Evolutionary conservation across 2,113 vertebrate species (phyloP).

Genomic region (Hydrolagus affinis): DNA sequence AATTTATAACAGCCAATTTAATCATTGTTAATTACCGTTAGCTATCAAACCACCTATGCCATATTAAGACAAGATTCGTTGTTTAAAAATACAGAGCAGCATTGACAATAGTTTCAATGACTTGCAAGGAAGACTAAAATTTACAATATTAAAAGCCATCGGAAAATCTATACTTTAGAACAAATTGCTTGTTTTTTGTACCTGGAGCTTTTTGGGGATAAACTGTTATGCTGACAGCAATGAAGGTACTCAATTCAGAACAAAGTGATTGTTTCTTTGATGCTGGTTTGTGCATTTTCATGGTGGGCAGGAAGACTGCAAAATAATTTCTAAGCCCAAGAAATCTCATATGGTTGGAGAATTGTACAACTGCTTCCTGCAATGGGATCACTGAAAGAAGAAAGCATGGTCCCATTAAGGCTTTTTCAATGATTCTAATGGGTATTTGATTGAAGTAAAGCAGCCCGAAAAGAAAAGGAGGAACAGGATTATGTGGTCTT

Average conservation of each 20-base stretch:
- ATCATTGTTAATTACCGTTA: no score
- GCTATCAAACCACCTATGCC: no score
- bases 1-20: no score
- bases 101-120: no score
- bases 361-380: not conserved
- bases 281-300: not conserved
- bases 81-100: no score
- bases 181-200: not conserved
- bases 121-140: no score
- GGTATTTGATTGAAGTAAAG: not conserved
- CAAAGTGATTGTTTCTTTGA: not conserved
- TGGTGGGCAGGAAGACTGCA: not conserved
- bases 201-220: not conserved
- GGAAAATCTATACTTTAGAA: not conserved
- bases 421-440: not conserved
- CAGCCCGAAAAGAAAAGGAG: not conserved
- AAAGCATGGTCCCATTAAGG: not conserved
- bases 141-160: not conserved
- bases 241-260: not conserved
- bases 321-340: not conserved
- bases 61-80: no score
- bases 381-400: not conserved
- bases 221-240: not conserved
- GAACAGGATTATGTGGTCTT: not conserved
- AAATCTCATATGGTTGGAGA: not conserved